phyloP scores from a whole-genome alignment of 2,797 vertebrate species.

The Galagoides demidoff region DNA sequence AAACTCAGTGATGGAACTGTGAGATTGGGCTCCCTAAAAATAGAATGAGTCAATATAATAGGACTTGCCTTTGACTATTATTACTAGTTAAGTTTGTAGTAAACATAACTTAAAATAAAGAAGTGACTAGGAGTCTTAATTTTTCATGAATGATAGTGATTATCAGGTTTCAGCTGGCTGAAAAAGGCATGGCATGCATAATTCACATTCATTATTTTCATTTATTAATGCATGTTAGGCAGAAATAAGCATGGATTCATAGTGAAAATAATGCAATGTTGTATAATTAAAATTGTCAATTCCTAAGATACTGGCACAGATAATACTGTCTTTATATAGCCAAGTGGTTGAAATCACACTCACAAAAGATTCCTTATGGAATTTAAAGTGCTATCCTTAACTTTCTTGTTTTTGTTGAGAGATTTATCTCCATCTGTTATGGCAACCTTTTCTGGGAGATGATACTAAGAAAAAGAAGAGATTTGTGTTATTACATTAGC shows the following conservation, averaged over 20 bases:
- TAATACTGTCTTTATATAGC: conserved; percentile 30
- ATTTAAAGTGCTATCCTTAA: background rate
- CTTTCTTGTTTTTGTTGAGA: background rate
- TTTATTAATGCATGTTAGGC: background rate
- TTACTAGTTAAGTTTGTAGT: background rate
- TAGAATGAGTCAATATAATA: background rate
- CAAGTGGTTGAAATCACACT: background rate
- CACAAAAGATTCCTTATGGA: background rate
- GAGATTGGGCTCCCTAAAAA: background rate
- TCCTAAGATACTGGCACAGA: background rate
- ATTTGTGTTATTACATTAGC: conserved; percentile 76
- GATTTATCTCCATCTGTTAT: conserved; percentile 71
- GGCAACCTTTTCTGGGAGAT: conserved; percentile 57
- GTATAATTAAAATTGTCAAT: conserved; percentile 54
- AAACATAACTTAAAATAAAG: background rate
- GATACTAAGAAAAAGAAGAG: conserved; percentile 58
- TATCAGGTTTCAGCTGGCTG: background rate
- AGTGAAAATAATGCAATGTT: conserved; percentile 41
- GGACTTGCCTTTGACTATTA: background rate
- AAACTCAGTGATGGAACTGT: background rate
- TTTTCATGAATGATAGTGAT: background rate
- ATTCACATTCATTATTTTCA: background rate
- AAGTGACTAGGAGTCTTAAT: background rate
- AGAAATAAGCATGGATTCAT: conserved; percentile 12
- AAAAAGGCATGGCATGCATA: background rate